Percentiles rank a stretch among this genome's conserved stretches.
Conservation (phyloP, 2,888 invertebrate species). For the Athalia cordata region DNA sequence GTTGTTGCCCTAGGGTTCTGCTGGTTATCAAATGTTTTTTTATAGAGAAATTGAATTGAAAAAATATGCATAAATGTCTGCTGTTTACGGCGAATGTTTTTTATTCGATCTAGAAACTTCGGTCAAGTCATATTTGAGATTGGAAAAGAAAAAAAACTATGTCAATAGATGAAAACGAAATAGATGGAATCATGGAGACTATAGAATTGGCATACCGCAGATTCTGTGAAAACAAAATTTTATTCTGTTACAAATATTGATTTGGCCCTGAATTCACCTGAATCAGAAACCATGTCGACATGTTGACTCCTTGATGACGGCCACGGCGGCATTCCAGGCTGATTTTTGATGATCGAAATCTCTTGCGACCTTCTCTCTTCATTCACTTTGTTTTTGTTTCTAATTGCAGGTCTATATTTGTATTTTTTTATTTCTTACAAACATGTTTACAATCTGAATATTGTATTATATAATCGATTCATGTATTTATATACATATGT, state of each 20-base stretch:
- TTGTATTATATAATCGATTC: slow-evolving; percentile 13
- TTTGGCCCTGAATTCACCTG: slow-evolving; percentile 73
- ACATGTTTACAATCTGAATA: slow-evolving; percentile 48
- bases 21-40: neutral
- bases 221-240: slow-evolving; percentile 18
- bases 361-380: slow-evolving; percentile 58
- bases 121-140: too few relatives aligned
- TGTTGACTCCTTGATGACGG: slow-evolving; percentile 60
- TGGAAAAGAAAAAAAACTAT: neutral
- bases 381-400: slow-evolving; percentile 59
- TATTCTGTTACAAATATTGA: slow-evolving; percentile 67
- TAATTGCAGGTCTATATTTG: slow-evolving; percentile 48
- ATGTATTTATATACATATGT: too few relatives aligned
- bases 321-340: slow-evolving; percentile 20
- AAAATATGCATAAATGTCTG: too few relatives aligned
- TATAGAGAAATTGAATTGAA: neutral
- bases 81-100: too few relatives aligned
- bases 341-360: slow-evolving; percentile 38
- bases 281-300: slow-evolving; percentile 70
- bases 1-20: slow-evolving; percentile 9
- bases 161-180: neutral
- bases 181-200: neutral
- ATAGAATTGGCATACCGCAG: neutral
- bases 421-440: slow-evolving; percentile 55
- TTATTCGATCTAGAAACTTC: too few relatives aligned